Conservation (phyloP, 2,113 vertebrate genomes). For the Pelodiscus sinensis region DNA sequence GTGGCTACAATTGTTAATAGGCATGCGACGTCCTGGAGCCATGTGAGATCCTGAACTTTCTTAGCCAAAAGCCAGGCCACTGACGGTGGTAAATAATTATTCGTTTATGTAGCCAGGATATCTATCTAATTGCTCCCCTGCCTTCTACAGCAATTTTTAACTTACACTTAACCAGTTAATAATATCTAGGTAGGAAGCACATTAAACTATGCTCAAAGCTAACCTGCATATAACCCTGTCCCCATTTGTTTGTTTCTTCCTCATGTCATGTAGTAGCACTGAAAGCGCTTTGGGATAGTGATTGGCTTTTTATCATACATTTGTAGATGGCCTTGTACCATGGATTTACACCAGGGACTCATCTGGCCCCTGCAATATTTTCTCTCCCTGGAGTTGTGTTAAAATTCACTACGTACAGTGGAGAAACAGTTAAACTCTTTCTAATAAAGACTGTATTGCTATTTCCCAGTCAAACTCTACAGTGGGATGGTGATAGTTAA, state of each 20-base stretch:
- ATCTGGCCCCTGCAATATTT: neutral
- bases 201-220: neutral
- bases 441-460: neutral
- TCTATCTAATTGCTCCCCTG: neutral
- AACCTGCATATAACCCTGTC: too few relatives aligned
- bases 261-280: neutral
- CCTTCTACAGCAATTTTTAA: neutral
- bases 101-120: neutral
- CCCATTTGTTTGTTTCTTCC: neutral
- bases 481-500: neutral
- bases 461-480: neutral
- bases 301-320: fast-evolving
- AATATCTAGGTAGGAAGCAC: neutral
- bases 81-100: neutral
- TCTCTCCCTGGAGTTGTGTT: neutral
- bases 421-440: too few relatives aligned
- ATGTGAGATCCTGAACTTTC: neutral
- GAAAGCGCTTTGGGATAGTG: neutral
- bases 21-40: neutral
- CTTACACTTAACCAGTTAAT: neutral
- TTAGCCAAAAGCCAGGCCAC: neutral
- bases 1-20: neutral
- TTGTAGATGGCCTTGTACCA: neutral
- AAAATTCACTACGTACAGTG: neutral
- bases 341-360: fast-evolving